A percentile compares a stretch with the other conserved stretches of the same genome.
phyloP scores from a whole-genome alignment of 2,888 invertebrate species.

The Tipula vernalis region DNA sequence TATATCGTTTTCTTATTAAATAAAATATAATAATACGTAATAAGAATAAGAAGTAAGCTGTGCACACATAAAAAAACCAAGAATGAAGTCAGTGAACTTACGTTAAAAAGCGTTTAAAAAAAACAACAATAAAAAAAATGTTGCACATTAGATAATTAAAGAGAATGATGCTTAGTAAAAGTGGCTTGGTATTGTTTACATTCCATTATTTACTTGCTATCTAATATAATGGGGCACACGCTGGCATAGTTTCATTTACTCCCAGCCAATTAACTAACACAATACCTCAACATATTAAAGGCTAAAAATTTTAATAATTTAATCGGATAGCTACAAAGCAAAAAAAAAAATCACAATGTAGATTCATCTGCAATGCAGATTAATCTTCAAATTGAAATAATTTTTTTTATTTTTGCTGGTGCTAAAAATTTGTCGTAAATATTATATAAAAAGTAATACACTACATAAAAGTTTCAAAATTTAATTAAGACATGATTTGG shows the following conservation, averaged over 20 bases:
- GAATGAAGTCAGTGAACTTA: background rate
- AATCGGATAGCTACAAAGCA: background rate
- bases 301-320: background rate
- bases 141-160: slow-evolving; percentile 4
- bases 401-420: background rate
- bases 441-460: background rate
- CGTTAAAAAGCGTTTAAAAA: background rate
- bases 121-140: background rate
- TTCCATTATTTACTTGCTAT: background rate
- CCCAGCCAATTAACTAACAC: background rate
- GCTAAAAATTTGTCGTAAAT: background rate
- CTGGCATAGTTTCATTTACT: background rate
- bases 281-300: background rate
- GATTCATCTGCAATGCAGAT: background rate
- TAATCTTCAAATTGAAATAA: background rate
- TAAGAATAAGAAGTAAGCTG: background rate
- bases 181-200: background rate
- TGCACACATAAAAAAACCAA: background rate
- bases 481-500: background rate
- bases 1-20: background rate
- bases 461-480: background rate
- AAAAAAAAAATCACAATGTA: background rate
- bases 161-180: background rate
- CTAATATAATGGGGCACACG: background rate
- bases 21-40: background rate